phyloP scores from a whole-genome alignment of 2,797 vertebrate genomes.

The Eremophila alpestris region DNA sequence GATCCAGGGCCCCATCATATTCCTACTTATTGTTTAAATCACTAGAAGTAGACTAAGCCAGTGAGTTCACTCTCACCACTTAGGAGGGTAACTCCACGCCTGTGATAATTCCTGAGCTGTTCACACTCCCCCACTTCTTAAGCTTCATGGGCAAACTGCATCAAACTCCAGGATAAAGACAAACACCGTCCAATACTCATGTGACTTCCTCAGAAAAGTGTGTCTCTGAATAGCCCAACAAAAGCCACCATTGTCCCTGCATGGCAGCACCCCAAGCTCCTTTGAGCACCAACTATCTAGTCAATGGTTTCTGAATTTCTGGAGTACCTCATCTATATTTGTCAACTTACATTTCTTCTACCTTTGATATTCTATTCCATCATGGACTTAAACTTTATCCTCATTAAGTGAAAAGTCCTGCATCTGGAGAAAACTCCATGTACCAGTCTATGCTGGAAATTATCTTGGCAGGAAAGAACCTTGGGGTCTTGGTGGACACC shows the following conservation, averaged over 20 bases:
- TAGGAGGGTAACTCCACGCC: background rate
- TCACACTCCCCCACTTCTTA: background rate
- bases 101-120: background rate
- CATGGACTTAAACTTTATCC: background rate
- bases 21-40: background rate
- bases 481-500: background rate
- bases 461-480: background rate
- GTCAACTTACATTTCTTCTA: background rate
- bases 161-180: background rate
- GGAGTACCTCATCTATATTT: background rate
- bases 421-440: background rate
- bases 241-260: background rate
- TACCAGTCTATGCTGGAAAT: background rate
- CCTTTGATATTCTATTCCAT: background rate
- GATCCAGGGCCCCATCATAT: background rate
- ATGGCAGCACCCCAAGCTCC: background rate
- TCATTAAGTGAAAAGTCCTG: background rate
- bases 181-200: background rate
- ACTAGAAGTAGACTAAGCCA: background rate
- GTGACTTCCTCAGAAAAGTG: background rate
- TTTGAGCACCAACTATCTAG: background rate
- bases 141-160: background rate
- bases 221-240: background rate
- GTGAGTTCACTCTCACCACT: background rate
- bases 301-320: background rate